Conservation (phyloP, 1,140 invertebrate genomes). For the Potamilus streckersoni region DNA sequence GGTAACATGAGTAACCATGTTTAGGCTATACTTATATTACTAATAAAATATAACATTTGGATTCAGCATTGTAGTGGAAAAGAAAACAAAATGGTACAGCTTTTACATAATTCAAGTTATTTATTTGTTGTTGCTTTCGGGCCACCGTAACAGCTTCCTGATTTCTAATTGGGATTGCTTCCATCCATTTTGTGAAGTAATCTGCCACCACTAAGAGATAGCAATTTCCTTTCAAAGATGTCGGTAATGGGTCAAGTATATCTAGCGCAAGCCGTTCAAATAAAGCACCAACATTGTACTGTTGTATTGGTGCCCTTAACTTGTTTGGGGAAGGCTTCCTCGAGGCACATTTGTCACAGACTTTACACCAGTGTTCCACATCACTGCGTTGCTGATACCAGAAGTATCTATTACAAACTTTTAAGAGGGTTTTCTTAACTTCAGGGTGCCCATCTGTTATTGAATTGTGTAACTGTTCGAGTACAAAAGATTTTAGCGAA, state of each 20-base stretch:
- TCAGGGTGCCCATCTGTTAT: too few relatives aligned
- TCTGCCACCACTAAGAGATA: slow-evolving; percentile 48
- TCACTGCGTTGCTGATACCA: not conserved
- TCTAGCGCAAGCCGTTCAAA: slow-evolving; percentile 3
- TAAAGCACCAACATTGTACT: slow-evolving; percentile 1
- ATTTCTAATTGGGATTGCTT: slow-evolving; percentile 37
- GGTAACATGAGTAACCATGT: too few relatives aligned
- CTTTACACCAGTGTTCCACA: not conserved
- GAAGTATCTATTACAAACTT: too few relatives aligned
- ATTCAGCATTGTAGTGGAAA: too few relatives aligned
- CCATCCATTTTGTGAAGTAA: slow-evolving; percentile 45
- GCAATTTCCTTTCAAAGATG: slow-evolving; percentile 21
- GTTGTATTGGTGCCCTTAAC: not conserved
- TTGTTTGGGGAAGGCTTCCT: not conserved
- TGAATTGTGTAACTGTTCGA: too few relatives aligned
- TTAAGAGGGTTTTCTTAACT: too few relatives aligned
- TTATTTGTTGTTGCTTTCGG: slow-evolving; percentile 39
- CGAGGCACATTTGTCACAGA: not conserved
- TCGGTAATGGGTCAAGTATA: slow-evolving; percentile 6
- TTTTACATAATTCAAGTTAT: not conserved
- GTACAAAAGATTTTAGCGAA: too few relatives aligned
- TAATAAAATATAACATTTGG: too few relatives aligned
- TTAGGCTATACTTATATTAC: too few relatives aligned
- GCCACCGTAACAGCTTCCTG: slow-evolving; percentile 33
- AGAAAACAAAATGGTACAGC: too few relatives aligned